Base-by-base conservation (phyloP, 1,140 invertebrate species). In the Tetragnatha versicolor region DNA sequence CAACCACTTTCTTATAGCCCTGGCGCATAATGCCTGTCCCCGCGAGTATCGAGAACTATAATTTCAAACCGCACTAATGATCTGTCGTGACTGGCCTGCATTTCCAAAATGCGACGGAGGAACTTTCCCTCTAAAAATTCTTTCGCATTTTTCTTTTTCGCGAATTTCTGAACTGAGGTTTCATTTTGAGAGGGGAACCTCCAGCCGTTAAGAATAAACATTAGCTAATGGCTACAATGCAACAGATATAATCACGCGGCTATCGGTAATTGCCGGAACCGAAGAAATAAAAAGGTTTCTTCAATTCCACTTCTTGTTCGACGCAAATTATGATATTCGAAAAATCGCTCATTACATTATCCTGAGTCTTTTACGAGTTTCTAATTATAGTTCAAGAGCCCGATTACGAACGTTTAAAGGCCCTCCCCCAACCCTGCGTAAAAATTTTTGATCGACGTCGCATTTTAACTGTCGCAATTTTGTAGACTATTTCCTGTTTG, bases 171-270 rank as follows among this genome's bases (percentile, higher is more conserved):
- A 69, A 72, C 51, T 42, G 69, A 58, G 31, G 69, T 70, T 70
- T 53, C 68, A 70, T 70, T 70, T 70, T 55, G 31, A 22, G 33
- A 49, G 17, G 20, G 33, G 35, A 49, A 63, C 45, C 45, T 66
- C 63, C 37, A 10, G 35, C 47, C 53, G 35, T 72, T 42, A 60
- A 45, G 37, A 49, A 72, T 72, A 72, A 72, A 72, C 69, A 72
- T 72, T 72, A 72, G 25, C 69, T 75, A 75, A 75, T 75, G 22
- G 72, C 31, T 27, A 75, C 58, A 75, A 63, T 60, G 55, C 72
- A 75, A 75, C 72, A 75, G 72, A 75, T 75, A 75, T 75, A 61
- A 75, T 75, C 72, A 75, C 49, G 35, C 20, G 33, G 29, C 17
- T 37, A 63, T 51, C 58, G 37, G 72, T 75, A 75, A 75, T 75